phyloP scores from a whole-genome alignment of 2,797 vertebrate species.

The Gymnopithys bicolor region DNA sequence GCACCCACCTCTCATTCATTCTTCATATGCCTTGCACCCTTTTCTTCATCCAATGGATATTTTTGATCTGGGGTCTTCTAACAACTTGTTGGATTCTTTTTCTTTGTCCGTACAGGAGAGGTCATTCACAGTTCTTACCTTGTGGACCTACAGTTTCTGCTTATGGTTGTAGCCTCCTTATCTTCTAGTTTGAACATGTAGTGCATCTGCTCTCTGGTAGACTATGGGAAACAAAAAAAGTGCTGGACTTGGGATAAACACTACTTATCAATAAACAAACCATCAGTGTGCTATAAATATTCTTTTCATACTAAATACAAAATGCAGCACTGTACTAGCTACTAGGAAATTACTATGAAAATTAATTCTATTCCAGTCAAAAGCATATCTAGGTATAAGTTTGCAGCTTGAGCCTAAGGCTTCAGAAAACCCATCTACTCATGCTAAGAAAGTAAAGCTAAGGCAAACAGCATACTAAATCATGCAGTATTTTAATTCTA shows the following conservation, averaged over 20 bases:
- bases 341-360: not conserved
- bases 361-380: not conserved
- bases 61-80: not conserved
- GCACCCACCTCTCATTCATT: too few relatives aligned
- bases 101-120: too few relatives aligned
- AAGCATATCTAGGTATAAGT: not conserved
- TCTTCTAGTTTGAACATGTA: not conserved
- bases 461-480: not conserved
- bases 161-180: not conserved
- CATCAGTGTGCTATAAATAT: not conserved
- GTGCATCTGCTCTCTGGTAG: not conserved
- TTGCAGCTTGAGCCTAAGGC: not conserved
- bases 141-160: not conserved
- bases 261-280: not conserved
- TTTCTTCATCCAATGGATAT: not conserved
- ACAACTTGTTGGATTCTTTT: not conserved
- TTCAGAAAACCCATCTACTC: not conserved
- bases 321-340: not conserved
- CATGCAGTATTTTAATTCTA: not conserved
- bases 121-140: not conserved
- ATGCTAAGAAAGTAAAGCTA: not conserved
- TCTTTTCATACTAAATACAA: not conserved
- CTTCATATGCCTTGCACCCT: accelerated
- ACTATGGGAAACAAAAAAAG: not conserved
- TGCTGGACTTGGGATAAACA: not conserved